These are phyloP conservation scores for Candidula unifasciata DNA, from an alignment of 2,888 invertebrate species.

Conservation along the genomic window DNA sequence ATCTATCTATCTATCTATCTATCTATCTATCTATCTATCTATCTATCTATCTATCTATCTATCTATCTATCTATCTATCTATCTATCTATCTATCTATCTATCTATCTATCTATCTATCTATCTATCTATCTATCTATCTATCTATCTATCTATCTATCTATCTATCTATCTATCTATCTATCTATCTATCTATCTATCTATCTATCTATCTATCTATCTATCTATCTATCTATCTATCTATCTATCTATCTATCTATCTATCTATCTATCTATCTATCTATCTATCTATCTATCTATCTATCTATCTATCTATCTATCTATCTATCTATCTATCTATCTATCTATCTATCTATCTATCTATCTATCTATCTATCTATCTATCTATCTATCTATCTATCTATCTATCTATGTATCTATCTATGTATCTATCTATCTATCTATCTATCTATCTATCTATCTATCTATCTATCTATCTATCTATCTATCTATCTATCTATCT, in stretches of 20 bases:
- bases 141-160: background rate
- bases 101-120: too few species aligned
- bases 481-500: too few species aligned
- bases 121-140: background rate
- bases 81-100: background rate
- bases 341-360: conserved; percentile 23
- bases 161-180: background rate
- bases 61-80: too few species aligned
- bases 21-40: background rate
- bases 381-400: too few species aligned
- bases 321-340: background rate
- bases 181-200: too few species aligned
- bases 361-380: conserved; percentile 11
- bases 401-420: too few species aligned
- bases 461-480: too few species aligned
- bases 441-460: too few species aligned
- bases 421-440: too few species aligned
- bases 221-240: too few species aligned
- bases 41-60: too few species aligned
- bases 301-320: conserved; percentile 31
- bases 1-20: background rate
- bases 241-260: background rate
- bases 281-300: background rate
- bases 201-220: background rate
- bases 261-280: too few species aligned